Evolutionary conservation across 2,113 vertebrate genomes (phyloP).

Genomic region (Meles meles): DNA sequence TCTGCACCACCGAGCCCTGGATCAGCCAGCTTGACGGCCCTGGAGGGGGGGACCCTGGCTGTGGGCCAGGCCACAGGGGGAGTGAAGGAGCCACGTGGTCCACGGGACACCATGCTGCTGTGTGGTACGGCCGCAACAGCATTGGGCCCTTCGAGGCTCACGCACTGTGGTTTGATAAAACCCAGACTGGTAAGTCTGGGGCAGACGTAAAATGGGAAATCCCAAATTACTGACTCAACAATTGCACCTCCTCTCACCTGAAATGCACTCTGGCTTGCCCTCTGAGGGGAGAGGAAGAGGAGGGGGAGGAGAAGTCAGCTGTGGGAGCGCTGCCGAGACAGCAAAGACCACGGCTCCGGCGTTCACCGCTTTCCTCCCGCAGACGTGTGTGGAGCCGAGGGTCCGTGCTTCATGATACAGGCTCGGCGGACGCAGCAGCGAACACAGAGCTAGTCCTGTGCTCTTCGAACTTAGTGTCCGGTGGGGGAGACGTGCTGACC

Average conservation of each 20-base stretch:
- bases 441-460: background rate
- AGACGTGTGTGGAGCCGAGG: background rate
- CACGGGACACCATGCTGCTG: background rate
- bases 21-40: background rate
- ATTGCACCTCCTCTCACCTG: background rate
- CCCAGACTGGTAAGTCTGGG: background rate
- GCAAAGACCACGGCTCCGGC: background rate
- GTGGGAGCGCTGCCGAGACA: too few species aligned
- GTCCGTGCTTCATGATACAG: background rate
- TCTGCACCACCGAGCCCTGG: background rate
- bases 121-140: fast-evolving
- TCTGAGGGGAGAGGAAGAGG: background rate
- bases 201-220: background rate
- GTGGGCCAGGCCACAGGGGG: background rate
- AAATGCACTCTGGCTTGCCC: background rate
- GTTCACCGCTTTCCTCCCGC: background rate
- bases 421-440: background rate
- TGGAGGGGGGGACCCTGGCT: background rate
- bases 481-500: background rate
- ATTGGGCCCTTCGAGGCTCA: background rate
- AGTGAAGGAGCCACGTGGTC: background rate
- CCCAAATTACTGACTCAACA: background rate
- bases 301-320: too few species aligned
- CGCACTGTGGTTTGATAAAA: background rate
- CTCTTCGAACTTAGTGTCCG: background rate